These are phyloP conservation scores for Mizuhopecten yessoensis DNA, from an alignment of 1,140 invertebrate species.

Conservation along the genomic window DNA sequence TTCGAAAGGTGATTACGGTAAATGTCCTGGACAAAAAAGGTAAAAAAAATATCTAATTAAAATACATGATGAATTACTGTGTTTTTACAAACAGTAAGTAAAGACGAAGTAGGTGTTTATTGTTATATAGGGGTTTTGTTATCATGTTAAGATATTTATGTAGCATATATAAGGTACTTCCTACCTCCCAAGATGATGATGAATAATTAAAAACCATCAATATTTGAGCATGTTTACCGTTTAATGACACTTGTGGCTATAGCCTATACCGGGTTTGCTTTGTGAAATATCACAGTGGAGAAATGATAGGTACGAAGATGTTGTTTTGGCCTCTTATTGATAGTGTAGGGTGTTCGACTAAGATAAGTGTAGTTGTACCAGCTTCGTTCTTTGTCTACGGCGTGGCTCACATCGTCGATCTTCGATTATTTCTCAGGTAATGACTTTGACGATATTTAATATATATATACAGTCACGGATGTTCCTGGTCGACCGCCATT, in stretches of 20 bases:
- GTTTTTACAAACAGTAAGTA: neutral
- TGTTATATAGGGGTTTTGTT: neutral
- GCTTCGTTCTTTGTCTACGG: no score
- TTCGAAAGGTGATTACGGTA: constrained; percentile 13
- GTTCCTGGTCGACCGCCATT: no score
- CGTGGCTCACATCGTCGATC: no score
- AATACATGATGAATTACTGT: neutral
- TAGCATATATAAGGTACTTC: neutral
- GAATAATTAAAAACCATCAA: constrained; percentile 2
- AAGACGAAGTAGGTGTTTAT: neutral
- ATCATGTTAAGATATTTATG: neutral
- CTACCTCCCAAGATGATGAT: neutral
- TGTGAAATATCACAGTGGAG: neutral
- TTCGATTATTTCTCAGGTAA: no score
- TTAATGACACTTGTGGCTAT: neutral
- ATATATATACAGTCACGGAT: no score
- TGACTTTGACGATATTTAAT: no score
- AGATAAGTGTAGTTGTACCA: no score
- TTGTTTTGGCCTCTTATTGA: no score
- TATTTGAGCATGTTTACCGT: neutral
- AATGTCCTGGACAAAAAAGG: neutral
- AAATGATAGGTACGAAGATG: neutral
- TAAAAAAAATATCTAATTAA: neutral
- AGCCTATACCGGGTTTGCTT: neutral
- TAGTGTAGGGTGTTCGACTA: no score